Percentiles rank a stretch among this genome's conserved stretches.
Evolutionary conservation across 2,797 vertebrate species (phyloP).

Genomic region (Pogonophryne albipinna): DNA sequence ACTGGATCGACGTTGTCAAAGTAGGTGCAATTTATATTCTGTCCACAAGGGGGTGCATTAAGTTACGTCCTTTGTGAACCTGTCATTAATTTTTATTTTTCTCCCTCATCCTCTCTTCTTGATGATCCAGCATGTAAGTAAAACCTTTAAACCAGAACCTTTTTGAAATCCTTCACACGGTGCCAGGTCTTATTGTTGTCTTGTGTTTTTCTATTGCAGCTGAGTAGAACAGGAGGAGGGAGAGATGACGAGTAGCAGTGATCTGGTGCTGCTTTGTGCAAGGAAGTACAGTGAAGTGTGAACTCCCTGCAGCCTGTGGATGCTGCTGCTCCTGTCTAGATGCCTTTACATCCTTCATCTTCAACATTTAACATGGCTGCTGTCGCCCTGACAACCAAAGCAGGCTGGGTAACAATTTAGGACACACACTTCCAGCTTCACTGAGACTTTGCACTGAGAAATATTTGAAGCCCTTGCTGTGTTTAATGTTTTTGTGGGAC

Average conservation of each 20-base stretch:
- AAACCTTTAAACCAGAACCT: accelerated
- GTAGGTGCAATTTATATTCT: constrained; percentile 73
- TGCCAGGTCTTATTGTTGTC: neutral
- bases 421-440: constrained; percentile 12
- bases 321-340: constrained; percentile 39
- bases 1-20: constrained; percentile 98
- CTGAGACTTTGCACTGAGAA: neutral
- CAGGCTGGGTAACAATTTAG: neutral
- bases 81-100: constrained; percentile 14
- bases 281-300: constrained; percentile 46
- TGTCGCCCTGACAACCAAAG: constrained; percentile 35
- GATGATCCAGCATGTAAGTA: constrained; percentile 82
- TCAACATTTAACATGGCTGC: constrained; percentile 8
- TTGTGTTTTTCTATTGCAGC: constrained; percentile 76
- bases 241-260: constrained; percentile 90
- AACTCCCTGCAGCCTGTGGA: constrained; percentile 24
- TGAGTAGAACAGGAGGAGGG: constrained; percentile 96
- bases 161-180: neutral
- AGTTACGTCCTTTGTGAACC: neutral
- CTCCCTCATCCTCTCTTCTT: neutral
- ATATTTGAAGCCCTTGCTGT: constrained; percentile 7
- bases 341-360: constrained; percentile 39
- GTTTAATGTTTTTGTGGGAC: constrained; percentile 16
- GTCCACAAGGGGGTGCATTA: constrained; percentile 27
- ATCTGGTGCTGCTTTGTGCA: constrained; percentile 32